Base-by-base conservation (phyloP, 2,113 vertebrate species). In the Oceanites oceanicus region DNA sequence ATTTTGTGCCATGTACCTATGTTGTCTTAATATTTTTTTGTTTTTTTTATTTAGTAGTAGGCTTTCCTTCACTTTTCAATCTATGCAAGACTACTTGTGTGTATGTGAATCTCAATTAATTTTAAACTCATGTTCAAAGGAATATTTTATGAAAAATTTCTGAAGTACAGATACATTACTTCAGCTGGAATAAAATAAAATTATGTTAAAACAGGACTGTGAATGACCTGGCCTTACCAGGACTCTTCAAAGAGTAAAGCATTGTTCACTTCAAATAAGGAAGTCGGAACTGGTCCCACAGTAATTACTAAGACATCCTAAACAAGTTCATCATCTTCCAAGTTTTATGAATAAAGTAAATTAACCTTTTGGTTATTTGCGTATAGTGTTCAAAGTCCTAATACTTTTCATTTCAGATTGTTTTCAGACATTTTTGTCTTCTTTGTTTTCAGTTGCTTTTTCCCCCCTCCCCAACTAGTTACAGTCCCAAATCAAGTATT, bases 401-500 rank as follows among this genome's bases (percentile, higher is more conserved):
- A 73, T 23, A 49, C 0, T 21, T 76, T n/a, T 84, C 49, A 11
- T n/a, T 92, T 93, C 59, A 83, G 59, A 50, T 70, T 30, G 47
- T 82, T 96, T 79, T 74, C 14, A 75, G 34, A 58, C 6, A 27
- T 68, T 79, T 78, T 83, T 49, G 68, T 89, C 18, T 16, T 74
- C n/a, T 83, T 93, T 88, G 42, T 93, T 91, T 86, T 76, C 90
- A 74, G 26, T 52, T 96, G 38, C 26, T 87, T 53, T 80, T 81
- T 27, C 2, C 10, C 15, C 5, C 23, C 50, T n/a, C n/a, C n/a
- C n/a, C n/a, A n/a, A n/a, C n/a, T n/a, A n/a, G n/a, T n/a, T n/a
- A n/a, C 44, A 95, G 76, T 38, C 61, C 74, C 67, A 97, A 94
- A 96, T 62, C 40, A 88, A 83, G 40, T 80, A 74, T 79, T 95